A percentile compares a stretch with the other conserved stretches of the same genome.
Evolutionary conservation across 2,113 vertebrate species (phyloP).

Genomic region (Tiliqua scincoides): DNA sequence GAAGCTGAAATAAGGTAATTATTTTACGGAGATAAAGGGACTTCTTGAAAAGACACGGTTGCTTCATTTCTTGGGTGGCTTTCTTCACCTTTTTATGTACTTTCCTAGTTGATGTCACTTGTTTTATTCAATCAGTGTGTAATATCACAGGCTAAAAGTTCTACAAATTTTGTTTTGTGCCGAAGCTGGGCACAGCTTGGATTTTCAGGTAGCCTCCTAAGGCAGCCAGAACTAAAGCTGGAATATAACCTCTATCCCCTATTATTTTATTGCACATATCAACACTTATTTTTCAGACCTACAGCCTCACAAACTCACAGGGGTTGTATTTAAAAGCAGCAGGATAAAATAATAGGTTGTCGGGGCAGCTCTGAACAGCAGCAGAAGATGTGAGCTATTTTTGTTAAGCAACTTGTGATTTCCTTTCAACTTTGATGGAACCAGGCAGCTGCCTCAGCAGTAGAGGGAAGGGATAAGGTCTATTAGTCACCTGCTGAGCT

Average conservation of each 20-base stretch:
- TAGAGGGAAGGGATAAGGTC: background rate
- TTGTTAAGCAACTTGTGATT: slow-evolving; percentile 14
- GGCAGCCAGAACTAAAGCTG: background rate
- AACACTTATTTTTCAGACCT: slow-evolving; percentile 3
- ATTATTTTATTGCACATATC: background rate
- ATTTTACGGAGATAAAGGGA: slow-evolving; percentile 39
- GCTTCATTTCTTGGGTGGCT: slow-evolving; percentile 15
- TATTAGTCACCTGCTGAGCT: background rate
- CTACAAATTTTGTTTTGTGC: background rate
- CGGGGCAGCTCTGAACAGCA: background rate
- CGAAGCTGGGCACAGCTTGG: background rate
- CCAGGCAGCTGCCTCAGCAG: background rate
- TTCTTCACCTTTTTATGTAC: background rate
- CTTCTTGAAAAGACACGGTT: slow-evolving; percentile 28
- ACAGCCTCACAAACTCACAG: fast-evolving
- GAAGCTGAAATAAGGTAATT: slow-evolving; percentile 33
- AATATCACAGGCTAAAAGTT: background rate
- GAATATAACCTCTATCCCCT: background rate
- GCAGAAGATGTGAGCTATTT: background rate
- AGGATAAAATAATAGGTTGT: background rate
- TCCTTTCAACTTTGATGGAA: background rate
- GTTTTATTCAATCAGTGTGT: slow-evolving; percentile 27
- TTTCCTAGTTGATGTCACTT: background rate
- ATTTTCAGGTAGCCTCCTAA: slow-evolving; percentile 7
- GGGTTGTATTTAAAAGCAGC: background rate